Evolutionary conservation across 2,113 vertebrate species (phyloP).

Genomic region (Cololabis saira): DNA sequence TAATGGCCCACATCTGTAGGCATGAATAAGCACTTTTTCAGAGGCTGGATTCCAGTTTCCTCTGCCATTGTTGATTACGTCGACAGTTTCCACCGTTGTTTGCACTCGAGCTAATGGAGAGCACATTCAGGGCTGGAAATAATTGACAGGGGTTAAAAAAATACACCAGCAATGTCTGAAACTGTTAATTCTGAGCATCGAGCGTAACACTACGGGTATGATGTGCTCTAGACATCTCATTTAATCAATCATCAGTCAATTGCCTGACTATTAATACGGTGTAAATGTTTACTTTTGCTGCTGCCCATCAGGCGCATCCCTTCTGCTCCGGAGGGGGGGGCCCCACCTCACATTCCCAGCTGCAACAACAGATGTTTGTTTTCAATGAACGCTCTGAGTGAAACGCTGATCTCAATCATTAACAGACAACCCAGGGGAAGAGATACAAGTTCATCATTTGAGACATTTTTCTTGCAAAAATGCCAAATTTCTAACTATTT

Average conservation of each 20-base stretch:
- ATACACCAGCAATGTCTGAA: not conserved
- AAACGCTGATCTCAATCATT: not conserved
- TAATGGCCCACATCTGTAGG: conserved; percentile 25
- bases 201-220: not conserved
- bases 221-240: not conserved
- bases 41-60: conserved; percentile 5
- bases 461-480: no score
- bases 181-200: conserved; percentile 1
- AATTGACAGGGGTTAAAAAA: not conserved
- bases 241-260: not conserved
- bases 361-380: conserved; percentile 2
- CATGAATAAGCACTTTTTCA: conserved; percentile 2
- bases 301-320: conserved; percentile 1
- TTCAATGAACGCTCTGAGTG: not conserved
- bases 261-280: not conserved
- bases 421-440: no score
- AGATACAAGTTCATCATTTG: no score
- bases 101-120: not conserved
- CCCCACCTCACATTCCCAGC: conserved; percentile 9
- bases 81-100: conserved; percentile 3
- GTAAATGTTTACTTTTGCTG: not conserved
- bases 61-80: not conserved
- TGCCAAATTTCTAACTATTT: no score
- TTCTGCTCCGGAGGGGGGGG: not conserved
- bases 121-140: conserved; percentile 21